A percentile compares a stretch with the other conserved stretches of the same genome.
Conservation (phyloP, 2,797 vertebrate species). For the Hippocampus kuda region DNA sequence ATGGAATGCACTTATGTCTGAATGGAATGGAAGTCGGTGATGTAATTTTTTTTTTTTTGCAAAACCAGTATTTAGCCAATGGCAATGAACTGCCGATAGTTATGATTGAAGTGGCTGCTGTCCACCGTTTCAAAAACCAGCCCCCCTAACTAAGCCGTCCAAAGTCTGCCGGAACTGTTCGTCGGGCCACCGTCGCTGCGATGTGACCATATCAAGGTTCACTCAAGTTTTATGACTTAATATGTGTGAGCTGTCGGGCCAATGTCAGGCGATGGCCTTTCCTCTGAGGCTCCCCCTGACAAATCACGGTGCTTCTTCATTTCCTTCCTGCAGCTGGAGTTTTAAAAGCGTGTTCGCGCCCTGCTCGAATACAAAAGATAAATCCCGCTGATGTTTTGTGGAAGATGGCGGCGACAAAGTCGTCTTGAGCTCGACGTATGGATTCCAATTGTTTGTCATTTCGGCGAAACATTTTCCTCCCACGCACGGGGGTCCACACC, state of each 20-base stretch:
- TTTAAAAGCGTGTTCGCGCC: background rate
- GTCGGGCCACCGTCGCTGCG: background rate
- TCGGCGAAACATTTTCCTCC: background rate
- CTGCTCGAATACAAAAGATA: background rate
- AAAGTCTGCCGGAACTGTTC: background rate
- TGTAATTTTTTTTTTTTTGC: background rate
- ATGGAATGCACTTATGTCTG: background rate
- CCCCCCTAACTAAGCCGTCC: background rate
- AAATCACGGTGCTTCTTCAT: background rate
- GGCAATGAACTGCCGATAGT: background rate
- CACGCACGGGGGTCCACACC: background rate
- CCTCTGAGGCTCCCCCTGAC: background rate
- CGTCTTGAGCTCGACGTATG: background rate
- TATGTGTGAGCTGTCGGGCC: slow-evolving; percentile 1
- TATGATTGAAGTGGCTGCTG: background rate
- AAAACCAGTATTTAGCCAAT: background rate
- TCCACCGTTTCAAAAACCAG: background rate
- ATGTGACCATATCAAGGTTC: background rate
- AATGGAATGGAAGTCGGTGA: background rate
- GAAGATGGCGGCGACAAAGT: background rate
- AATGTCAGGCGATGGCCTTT: background rate
- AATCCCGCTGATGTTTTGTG: background rate
- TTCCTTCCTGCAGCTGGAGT: background rate
- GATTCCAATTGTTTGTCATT: background rate
- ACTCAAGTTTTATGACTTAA: background rate